Conservation (phyloP, 1,140 invertebrate genomes). For the Glossosoma conforme region DNA sequence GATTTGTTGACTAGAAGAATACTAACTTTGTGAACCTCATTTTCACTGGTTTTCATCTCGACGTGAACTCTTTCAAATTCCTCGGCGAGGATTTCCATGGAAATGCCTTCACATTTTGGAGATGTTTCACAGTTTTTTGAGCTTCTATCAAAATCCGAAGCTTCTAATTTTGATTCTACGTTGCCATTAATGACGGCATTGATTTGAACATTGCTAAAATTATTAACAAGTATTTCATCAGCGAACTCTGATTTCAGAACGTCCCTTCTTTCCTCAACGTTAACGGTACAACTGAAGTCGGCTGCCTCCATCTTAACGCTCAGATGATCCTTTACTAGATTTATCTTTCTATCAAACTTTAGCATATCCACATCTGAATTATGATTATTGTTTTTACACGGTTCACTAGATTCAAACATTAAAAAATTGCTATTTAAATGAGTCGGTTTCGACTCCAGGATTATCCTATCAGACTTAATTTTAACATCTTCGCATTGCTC, state of each 20-base stretch:
- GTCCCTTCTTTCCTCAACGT: conserved; percentile 14
- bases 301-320: conserved; percentile 15
- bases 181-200: conserved; percentile 23
- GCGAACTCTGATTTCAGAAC: conserved; percentile 13
- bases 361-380: background rate
- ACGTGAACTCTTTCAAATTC: conserved; percentile 29
- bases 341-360: background rate
- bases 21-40: conserved; percentile 27
- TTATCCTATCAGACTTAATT: too few species aligned
- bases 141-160: conserved; percentile 1
- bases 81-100: conserved; percentile 21
- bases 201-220: conserved; percentile 19
- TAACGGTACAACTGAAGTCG: conserved; percentile 21
- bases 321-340: background rate
- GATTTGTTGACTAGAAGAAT: conserved; percentile 29
- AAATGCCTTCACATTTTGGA: conserved; percentile 10
- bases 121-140: background rate
- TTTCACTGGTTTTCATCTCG: conserved; percentile 29
- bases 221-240: conserved; percentile 3
- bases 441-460: too few species aligned
- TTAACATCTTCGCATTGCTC: too few species aligned
- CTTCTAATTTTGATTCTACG: conserved; percentile 16
- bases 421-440: too few species aligned
- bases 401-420: too few species aligned
- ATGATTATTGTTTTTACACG: too few species aligned